Conservation (phyloP, 2,797 vertebrate genomes). For the Cheirogaleus major region DNA sequence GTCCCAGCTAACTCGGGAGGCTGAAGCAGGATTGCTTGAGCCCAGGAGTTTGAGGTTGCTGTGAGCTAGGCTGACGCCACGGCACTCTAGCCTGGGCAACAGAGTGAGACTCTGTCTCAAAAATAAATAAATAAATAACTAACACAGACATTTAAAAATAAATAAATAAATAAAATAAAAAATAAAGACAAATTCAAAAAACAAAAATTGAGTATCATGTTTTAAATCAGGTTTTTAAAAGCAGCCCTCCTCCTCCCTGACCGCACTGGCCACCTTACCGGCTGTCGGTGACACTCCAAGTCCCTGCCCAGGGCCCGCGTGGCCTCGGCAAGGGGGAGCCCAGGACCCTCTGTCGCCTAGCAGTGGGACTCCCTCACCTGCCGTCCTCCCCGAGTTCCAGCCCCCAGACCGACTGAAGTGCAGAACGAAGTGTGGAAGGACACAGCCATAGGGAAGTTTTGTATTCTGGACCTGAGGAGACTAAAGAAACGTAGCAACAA, state of each 20-base stretch:
- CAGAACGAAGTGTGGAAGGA: not conserved
- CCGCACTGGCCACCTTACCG: not conserved
- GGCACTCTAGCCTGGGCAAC: no score
- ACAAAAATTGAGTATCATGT: not conserved
- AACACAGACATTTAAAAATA: no score
- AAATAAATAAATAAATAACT: no score
- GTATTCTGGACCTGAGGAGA: not conserved
- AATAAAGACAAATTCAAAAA: not conserved
- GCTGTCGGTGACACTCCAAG: not conserved
- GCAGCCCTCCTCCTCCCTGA: not conserved
- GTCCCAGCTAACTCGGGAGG: no score
- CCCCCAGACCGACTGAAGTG: not conserved
- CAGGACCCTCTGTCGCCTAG: fast-evolving
- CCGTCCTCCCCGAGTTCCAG: not conserved
- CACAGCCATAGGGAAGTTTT: not conserved
- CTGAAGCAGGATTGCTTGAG: no score
- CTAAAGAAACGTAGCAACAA: fast-evolving
- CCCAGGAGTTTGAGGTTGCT: no score
- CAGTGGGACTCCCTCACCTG: fast-evolving
- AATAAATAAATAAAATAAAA: not conserved
- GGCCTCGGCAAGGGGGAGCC: not conserved
- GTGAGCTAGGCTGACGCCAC: no score
- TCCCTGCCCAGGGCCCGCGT: fast-evolving
- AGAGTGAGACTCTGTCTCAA: no score
- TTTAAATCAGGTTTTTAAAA: not conserved